Percentiles rank a stretch among this genome's conserved stretches.
Evolutionary conservation across 1,140 invertebrate species (phyloP).

Genomic region (Listronotus bonariensis): DNA sequence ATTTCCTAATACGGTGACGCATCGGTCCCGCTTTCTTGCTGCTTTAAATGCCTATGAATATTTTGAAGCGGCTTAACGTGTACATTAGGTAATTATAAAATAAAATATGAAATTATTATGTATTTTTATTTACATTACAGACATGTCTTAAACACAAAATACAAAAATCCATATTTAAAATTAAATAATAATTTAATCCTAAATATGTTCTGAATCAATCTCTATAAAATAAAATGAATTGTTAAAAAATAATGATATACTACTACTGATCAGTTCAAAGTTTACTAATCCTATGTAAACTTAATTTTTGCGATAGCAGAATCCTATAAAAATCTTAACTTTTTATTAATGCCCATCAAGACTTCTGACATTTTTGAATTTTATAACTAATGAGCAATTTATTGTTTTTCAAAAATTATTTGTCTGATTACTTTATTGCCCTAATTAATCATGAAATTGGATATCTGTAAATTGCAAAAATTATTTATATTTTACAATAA

Average conservation of each 20-base stretch:
- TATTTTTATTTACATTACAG: too few relatives aligned
- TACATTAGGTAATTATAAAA: too few relatives aligned
- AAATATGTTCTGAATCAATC: constrained; percentile 2
- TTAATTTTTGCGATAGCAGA: too few relatives aligned
- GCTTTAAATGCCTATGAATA: too few relatives aligned
- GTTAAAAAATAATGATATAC: constrained; percentile 3
- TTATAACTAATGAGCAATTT: constrained; percentile 11
- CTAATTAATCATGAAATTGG: neutral
- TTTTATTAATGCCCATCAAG: constrained; percentile 6
- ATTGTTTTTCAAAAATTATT: neutral
- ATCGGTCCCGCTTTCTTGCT: too few relatives aligned
- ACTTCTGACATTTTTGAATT: neutral
- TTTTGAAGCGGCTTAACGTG: too few relatives aligned
- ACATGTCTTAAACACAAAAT: too few relatives aligned
- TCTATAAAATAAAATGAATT: neutral
- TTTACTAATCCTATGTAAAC: constrained; percentile 7
- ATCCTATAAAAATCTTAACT: neutral
- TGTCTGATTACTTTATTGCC: neutral
- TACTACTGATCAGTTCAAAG: constrained; percentile 6
- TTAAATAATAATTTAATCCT: too few relatives aligned
- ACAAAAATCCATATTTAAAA: too few relatives aligned
- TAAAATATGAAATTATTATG: too few relatives aligned
- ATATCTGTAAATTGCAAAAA: neutral
- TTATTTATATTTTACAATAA: neutral
- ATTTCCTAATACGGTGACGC: too few relatives aligned